phyloP scores from a whole-genome alignment of 1,140 invertebrate species.

The Drosophila pruinosa region DNA sequence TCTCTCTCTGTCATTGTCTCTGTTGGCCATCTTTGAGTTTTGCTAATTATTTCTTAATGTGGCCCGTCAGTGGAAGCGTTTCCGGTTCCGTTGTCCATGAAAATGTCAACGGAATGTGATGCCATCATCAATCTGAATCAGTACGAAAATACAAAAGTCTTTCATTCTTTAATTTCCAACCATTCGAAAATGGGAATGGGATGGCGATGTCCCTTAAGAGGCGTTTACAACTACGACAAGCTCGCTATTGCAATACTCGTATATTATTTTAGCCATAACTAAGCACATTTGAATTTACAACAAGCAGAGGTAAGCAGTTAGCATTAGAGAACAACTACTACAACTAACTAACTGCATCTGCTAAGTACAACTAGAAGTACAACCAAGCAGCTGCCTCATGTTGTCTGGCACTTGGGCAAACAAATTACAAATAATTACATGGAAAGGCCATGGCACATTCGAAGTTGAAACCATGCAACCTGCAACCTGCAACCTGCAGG shows the following conservation, averaged over 20 bases:
- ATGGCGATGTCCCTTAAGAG: slow-evolving; percentile 44
- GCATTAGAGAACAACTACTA: slow-evolving; percentile 27
- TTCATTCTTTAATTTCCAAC: neutral
- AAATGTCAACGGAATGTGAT: slow-evolving; percentile 38
- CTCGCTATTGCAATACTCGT: slow-evolving; percentile 12
- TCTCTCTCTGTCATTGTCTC: neutral
- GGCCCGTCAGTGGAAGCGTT: slow-evolving; percentile 50
- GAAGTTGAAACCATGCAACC: slow-evolving; percentile 35
- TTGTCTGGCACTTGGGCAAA: slow-evolving; percentile 62
- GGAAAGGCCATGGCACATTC: slow-evolving; percentile 36
- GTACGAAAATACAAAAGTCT: neutral
- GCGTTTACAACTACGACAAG: slow-evolving; percentile 53
- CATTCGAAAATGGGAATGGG: neutral
- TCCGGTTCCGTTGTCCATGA: slow-evolving; percentile 55
- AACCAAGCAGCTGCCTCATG: slow-evolving; percentile 10
- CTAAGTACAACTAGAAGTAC: slow-evolving; percentile 16
- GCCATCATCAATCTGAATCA: slow-evolving; percentile 74
- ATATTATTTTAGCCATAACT: slow-evolving; percentile 52
- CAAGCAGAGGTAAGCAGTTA: slow-evolving; percentile 5
- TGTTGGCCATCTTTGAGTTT: slow-evolving; percentile 37
- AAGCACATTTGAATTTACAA: slow-evolving; percentile 55
- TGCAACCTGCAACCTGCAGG: neutral
- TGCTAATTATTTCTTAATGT: slow-evolving; percentile 75
- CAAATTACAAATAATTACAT: slow-evolving; percentile 78
- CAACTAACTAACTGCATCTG: slow-evolving; percentile 18